Percentiles rank a stretch among this genome's conserved stretches.
Evolutionary conservation across 2,113 vertebrate species (phyloP).

Genomic region (Lampris megalopsis): DNA sequence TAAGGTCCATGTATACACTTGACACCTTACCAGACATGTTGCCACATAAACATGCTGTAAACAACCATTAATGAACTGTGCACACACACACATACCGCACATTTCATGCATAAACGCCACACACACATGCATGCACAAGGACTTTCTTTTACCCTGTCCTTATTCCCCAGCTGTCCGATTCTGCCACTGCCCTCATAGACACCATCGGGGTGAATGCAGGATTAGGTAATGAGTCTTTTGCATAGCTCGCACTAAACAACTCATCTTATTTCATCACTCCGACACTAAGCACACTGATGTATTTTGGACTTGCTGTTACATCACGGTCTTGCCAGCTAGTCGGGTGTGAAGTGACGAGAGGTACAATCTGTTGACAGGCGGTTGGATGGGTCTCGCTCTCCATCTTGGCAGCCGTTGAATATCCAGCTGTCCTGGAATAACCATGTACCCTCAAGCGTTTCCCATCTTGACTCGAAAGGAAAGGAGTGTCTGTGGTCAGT

Average conservation of each 20-base stretch:
- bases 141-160: neutral
- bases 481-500: neutral
- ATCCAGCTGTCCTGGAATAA: neutral
- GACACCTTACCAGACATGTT: neutral
- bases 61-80: neutral
- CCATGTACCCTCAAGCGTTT: neutral
- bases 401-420: neutral
- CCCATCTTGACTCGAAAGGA: neutral
- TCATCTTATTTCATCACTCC: conserved; percentile 21
- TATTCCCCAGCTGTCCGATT: conserved; percentile 49
- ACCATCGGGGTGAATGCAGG: neutral
- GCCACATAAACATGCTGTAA: neutral
- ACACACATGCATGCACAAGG: neutral
- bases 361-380: neutral
- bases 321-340: conserved; percentile 17
- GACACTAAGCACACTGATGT: neutral
- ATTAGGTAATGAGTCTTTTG: conserved; percentile 54
- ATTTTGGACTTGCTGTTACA: conserved; percentile 18
- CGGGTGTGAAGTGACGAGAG: conserved; percentile 28
- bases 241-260: conserved; percentile 33
- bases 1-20: no score
- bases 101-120: neutral
- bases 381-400: neutral
- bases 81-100: neutral
- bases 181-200: conserved; percentile 39